Conservation (phyloP, 1,140 invertebrate species). For the Portunus trituberculatus region DNA sequence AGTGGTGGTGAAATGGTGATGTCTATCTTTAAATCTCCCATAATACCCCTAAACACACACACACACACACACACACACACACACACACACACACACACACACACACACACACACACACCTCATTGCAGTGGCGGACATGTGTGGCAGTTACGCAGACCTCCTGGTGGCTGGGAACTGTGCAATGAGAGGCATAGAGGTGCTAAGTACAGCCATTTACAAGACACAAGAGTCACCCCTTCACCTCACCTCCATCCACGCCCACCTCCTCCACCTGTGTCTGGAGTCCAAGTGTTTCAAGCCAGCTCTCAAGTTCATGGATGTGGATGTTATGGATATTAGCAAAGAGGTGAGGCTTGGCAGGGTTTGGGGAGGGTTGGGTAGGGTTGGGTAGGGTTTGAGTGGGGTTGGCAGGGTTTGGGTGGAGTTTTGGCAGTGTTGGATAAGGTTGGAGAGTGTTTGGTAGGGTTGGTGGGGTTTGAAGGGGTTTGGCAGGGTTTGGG, state of each 20-base stretch:
- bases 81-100: too few relatives aligned
- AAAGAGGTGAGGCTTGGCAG: conserved; percentile 82
- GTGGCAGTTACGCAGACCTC: conserved; percentile 74
- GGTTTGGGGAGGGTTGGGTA: too few relatives aligned
- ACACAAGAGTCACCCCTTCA: conserved; percentile 93
- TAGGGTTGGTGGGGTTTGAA: not conserved
- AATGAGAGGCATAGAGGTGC: conserved; percentile 88
- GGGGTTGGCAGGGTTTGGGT: not conserved
- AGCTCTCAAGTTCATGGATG: conserved; percentile 92
- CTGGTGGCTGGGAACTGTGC: conserved; percentile 74
- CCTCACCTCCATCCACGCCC: conserved; percentile 95
- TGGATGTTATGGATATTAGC: conserved; percentile 95
- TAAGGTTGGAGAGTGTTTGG: not conserved
- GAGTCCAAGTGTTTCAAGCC: conserved; percentile 95
- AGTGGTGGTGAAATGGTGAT: too few relatives aligned
- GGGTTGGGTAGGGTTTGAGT: not conserved
- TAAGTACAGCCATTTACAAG: conserved; percentile 92
- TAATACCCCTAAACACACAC: too few relatives aligned
- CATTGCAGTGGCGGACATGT: conserved; percentile 72
- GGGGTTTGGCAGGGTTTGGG: too few relatives aligned
- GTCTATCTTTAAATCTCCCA: too few relatives aligned
- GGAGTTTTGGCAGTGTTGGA: too few relatives aligned
- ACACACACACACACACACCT: too few relatives aligned
- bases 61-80: too few relatives aligned
- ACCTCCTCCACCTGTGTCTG: conserved; percentile 95